Evolutionary conservation across 2,113 vertebrate genomes (phyloP), one percentile per base, ranked within the genome.

Genomic region (Zingel zingel): DNA sequence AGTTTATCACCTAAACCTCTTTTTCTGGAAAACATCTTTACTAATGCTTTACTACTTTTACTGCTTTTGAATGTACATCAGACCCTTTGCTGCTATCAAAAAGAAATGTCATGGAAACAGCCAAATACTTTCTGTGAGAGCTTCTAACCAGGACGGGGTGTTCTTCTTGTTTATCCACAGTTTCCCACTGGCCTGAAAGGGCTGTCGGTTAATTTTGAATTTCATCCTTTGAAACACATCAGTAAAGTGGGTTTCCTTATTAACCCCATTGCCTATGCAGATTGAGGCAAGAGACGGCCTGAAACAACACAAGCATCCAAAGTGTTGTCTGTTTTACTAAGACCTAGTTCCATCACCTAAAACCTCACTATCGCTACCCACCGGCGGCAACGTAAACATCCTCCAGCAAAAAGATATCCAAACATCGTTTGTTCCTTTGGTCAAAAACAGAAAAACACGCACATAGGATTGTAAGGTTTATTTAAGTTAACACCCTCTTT

Each of bases 151-250:
- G 90, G 88, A 69, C 88, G 59, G 76, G 62, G 70, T 84, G 88
- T 91, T 93, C 84, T 91, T 56, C 82, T 89, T 90, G 85, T 94
- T 94, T 92, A 92, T 82, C 83, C 82, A 82, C 68, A 77, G 78
- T 81, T 89, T 88, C 87, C 79, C 57, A 54, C 81, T 93, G 91
- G 84, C 71, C 77, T 85, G 80, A 89, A 92, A 85, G 71, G 72
- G 33, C 84, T 85, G 83, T 65, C 59, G 18, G 79, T 93, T 85
- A 89, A 93, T 93, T 90, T 94, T 93, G 91, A 82, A 93, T 95
- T 91, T 92, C 91, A 91, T 87, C 87, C 91, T 94, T 95, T 95
- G 92, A 95, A 95, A 94, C 83, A 79, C 89, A 88, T 90, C 89
- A 77, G 77, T 74, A 90, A 93, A 94, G 88, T 94, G 79, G 89